phyloP scores from a whole-genome alignment of 2,888 invertebrate genomes.

The Osmoderma eremita region DNA sequence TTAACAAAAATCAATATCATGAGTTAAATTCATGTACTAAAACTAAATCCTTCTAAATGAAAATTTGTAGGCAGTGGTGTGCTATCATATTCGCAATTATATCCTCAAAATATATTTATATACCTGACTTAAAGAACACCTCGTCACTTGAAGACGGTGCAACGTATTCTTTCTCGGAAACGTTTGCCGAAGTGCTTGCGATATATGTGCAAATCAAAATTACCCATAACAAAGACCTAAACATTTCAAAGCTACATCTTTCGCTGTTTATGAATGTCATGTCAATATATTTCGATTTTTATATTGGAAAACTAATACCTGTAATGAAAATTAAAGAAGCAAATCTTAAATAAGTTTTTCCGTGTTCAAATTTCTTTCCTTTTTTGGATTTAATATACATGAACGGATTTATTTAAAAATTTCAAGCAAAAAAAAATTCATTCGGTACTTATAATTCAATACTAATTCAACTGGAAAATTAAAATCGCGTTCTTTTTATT shows the following conservation, averaged over 20 bases:
- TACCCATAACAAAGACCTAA: background rate
- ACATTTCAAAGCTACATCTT: conserved; percentile 10
- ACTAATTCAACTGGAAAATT: no score
- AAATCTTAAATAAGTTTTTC: background rate
- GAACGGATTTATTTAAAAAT: no score
- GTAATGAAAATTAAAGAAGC: conserved; percentile 1
- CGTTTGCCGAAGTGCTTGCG: background rate
- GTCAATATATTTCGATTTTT: conserved; percentile 16
- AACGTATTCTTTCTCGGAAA: background rate
- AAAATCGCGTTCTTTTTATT: no score
- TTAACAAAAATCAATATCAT: no score
- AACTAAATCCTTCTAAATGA: no score
- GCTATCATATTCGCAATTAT: background rate
- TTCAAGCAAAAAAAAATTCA: no score
- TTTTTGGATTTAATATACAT: no score
- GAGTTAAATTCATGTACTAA: no score
- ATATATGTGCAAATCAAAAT: background rate
- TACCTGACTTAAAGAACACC: conserved; percentile 24
- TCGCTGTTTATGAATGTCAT: conserved; percentile 14
- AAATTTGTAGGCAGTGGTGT: no score
- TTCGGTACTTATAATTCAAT: no score
- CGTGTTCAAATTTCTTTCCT: no score
- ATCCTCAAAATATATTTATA: background rate
- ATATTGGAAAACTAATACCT: background rate
- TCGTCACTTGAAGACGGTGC: background rate